Evolutionary conservation across 2,113 vertebrate species (phyloP).

Genomic region (Agelaius tricolor): DNA sequence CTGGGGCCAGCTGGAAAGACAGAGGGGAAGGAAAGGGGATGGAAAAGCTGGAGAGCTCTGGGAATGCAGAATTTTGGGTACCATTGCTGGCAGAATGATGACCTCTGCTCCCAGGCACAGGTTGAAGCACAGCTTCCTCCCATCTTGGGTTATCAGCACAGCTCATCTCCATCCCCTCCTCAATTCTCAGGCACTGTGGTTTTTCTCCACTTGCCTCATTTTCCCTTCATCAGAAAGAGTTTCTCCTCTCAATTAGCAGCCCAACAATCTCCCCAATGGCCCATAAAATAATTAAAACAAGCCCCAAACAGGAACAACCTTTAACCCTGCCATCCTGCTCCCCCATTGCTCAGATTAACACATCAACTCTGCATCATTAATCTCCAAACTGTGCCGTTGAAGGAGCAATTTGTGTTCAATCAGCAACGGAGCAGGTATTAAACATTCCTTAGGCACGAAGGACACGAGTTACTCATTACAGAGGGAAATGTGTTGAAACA

Average conservation of each 20-base stretch:
- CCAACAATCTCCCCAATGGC: background rate
- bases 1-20: background rate
- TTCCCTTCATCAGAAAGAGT: background rate
- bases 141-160: background rate
- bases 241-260: background rate
- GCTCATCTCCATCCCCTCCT: background rate
- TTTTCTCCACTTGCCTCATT: background rate
- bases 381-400: slow-evolving; percentile 77
- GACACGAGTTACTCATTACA: slow-evolving; percentile 37
- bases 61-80: background rate
- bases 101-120: too few species aligned
- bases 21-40: background rate
- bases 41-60: background rate
- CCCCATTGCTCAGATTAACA: slow-evolving; percentile 13
- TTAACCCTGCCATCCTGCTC: background rate
- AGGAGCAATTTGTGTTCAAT: slow-evolving; percentile 50
- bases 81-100: background rate
- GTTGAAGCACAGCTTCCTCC: background rate
- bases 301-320: background rate
- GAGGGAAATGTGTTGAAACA: background rate
- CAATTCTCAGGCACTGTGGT: fast-evolving
- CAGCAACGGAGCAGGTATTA: background rate
- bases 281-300: slow-evolving; percentile 17
- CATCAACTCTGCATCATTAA: slow-evolving; percentile 55
- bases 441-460: slow-evolving; percentile 35